Conservation (phyloP, 2,888 invertebrate species). For the Dorcus parallelipipedus region DNA sequence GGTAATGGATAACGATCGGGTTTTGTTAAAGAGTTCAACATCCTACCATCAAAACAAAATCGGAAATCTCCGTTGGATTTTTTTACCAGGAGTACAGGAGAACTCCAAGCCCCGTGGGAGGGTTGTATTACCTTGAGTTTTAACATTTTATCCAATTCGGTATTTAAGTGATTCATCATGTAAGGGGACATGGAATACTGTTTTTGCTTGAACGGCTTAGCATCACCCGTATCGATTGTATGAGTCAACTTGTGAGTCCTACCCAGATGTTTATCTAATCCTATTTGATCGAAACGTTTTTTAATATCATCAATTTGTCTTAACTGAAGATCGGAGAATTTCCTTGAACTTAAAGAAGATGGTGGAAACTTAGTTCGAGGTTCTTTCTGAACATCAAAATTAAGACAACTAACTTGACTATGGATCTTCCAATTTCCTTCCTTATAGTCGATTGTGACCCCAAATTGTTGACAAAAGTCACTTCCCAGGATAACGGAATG, state of each 20-base stretch:
- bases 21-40: slow-evolving; percentile 28
- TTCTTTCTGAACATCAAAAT: too few relatives aligned
- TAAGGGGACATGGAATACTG: slow-evolving; percentile 21
- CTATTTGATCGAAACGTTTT: too few relatives aligned
- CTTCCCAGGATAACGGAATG: too few relatives aligned
- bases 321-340: too few relatives aligned
- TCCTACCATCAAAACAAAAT: slow-evolving; percentile 31
- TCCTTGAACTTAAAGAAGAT: too few relatives aligned
- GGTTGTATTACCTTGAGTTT: slow-evolving; percentile 4
- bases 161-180: slow-evolving; percentile 11
- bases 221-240: slow-evolving; percentile 17
- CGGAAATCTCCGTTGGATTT: slow-evolving; percentile 25
- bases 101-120: slow-evolving; percentile 22
- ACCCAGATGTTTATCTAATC: neutral
- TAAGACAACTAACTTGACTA: too few relatives aligned
- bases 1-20: slow-evolving; percentile 30
- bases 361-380: too few relatives aligned
- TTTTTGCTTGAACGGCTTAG: slow-evolving; percentile 19
- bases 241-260: neutral
- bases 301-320: too few relatives aligned
- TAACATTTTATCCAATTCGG: slow-evolving; percentile 17
- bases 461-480: too few relatives aligned
- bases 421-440: too few relatives aligned
- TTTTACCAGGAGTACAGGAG: slow-evolving; percentile 27
- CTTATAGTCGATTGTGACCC: too few relatives aligned